Conservation (phyloP, 1,140 invertebrate species). For the Philopotamus ludificatus region DNA sequence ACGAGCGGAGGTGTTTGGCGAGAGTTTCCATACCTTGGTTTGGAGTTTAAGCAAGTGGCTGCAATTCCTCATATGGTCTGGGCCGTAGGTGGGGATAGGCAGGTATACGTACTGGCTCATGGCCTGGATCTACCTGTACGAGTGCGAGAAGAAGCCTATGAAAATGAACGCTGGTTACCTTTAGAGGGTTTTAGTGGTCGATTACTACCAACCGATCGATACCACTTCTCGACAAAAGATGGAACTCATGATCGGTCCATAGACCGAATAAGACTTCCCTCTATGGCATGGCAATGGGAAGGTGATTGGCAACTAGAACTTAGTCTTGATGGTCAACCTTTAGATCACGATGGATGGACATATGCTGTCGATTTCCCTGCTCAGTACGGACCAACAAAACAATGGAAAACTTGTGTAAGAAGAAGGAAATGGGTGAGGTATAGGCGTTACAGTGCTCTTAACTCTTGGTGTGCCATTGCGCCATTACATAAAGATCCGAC, state of each 20-base stretch:
- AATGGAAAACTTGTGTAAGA: conserved; percentile 89
- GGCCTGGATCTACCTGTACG: conserved; percentile 86
- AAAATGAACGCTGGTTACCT: conserved; percentile 93
- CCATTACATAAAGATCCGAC: conserved; percentile 85
- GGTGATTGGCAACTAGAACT: conserved; percentile 88
- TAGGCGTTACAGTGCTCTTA: conserved; percentile 81
- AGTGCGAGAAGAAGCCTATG: conserved; percentile 86
- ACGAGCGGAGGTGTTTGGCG: conserved; percentile 78
- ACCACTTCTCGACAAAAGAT: conserved; percentile 80
- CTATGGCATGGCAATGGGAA: conserved; percentile 93
- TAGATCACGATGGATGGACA: conserved; percentile 91
- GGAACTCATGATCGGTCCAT: conserved; percentile 74
- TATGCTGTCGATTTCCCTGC: conserved; percentile 91
- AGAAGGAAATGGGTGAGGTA: conserved; percentile 87
- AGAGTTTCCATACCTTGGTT: conserved; percentile 78
- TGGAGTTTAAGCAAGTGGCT: conserved; percentile 85
- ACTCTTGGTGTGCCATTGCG: conserved; percentile 88
- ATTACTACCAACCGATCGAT: conserved; percentile 82
- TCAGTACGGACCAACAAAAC: conserved; percentile 76
- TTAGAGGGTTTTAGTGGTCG: conserved; percentile 81
- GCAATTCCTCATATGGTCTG: conserved; percentile 82
- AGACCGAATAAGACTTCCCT: conserved; percentile 80
- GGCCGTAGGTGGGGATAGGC: conserved; percentile 89
- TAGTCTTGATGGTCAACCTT: conserved; percentile 79
- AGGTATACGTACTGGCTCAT: conserved; percentile 87